Conservation (phyloP, 2,113 vertebrate genomes). For the Leucosticte australis region DNA sequence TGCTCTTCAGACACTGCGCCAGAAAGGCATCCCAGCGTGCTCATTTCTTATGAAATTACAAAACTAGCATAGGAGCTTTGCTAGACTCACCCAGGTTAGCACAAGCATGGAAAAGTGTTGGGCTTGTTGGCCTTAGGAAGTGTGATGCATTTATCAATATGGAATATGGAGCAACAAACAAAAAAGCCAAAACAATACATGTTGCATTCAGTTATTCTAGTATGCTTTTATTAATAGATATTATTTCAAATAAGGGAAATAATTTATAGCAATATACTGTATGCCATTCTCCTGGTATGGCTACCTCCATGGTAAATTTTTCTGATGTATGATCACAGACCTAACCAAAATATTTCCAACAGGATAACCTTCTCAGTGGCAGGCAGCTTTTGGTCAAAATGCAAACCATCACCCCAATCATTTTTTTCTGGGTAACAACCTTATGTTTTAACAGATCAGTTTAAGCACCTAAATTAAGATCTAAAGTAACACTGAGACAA, state of each 20-base stretch:
- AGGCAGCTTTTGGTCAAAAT: neutral
- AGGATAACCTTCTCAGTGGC: neutral
- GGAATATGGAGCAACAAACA: neutral
- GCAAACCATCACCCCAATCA: neutral
- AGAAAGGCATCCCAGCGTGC: rapidly evolving
- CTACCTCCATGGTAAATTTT: neutral
- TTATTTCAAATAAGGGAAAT: neutral
- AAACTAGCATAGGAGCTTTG: neutral
- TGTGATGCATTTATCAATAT: neutral
- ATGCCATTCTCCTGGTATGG: neutral
- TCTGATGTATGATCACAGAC: neutral
- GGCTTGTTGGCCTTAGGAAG: neutral
- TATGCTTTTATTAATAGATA: neutral
- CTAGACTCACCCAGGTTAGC: neutral
- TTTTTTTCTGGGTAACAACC: neutral
- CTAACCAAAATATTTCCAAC: neutral
- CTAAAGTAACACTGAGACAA: neutral
- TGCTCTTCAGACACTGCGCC: neutral
- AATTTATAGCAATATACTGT: neutral
- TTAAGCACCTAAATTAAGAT: neutral
- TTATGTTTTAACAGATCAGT: neutral
- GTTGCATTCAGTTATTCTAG: neutral
- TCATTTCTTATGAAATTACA: neutral
- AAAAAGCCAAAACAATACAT: neutral
- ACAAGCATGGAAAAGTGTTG: neutral